phyloP scores from a whole-genome alignment of 2,888 invertebrate species.

The Drosophila buzzatii region DNA sequence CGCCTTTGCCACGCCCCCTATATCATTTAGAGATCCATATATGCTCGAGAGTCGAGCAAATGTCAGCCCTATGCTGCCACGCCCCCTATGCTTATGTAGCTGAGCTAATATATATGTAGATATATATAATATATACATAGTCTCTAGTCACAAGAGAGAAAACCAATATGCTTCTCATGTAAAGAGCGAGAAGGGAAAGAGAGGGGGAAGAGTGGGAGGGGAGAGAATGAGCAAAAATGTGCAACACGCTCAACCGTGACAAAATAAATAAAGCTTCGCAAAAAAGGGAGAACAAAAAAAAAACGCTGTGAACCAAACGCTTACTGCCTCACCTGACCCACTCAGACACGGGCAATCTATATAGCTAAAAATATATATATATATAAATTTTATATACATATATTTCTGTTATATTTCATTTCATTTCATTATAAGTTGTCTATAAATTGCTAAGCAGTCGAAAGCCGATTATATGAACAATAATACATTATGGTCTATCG shows the following conservation, averaged over 20 bases:
- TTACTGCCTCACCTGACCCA: neutral
- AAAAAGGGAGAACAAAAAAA: neutral
- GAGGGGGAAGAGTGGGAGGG: neutral
- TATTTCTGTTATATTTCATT: neutral
- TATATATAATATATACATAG: too few species aligned
- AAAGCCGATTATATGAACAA: slow-evolving; percentile 35
- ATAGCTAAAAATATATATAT: neutral
- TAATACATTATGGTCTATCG: neutral
- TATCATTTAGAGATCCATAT: too few species aligned
- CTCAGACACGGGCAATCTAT: neutral
- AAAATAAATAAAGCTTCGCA: slow-evolving; percentile 19
- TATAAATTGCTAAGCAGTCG: slow-evolving; percentile 25
- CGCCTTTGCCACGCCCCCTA: neutral
- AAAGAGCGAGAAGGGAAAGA: neutral
- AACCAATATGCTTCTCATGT: neutral
- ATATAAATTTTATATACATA: neutral
- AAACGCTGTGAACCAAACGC: neutral
- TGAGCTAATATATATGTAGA: too few species aligned
- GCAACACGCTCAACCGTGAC: slow-evolving; percentile 30
- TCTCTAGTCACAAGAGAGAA: too few species aligned
- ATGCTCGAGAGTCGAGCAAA: too few species aligned
- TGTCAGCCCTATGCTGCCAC: too few species aligned
- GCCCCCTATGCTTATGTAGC: too few species aligned
- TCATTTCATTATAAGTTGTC: slow-evolving; percentile 5
- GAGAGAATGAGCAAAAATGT: slow-evolving; percentile 16